Evolutionary conservation across 2,888 invertebrate genomes (phyloP), one percentile per base, ranked within the genome.

Genomic region (Thelaira solivaga): DNA sequence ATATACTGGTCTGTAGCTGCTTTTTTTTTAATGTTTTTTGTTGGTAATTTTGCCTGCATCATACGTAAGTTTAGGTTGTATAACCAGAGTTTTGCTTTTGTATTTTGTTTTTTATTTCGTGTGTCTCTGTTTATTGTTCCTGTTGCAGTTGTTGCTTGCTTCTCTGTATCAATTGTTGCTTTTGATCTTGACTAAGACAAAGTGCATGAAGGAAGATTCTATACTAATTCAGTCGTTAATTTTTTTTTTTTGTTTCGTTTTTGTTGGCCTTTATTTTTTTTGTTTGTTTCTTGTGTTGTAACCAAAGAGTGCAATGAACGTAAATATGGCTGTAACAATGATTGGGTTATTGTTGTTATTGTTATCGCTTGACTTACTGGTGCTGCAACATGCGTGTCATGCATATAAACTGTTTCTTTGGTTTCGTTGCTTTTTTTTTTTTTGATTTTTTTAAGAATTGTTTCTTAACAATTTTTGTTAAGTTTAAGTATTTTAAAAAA

Each of bases 261-360:
- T 51, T 26, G 16, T 65, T 41, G 47, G 24, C 5, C n/a, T 13
- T 36, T 55, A n/a, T 24, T 62, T 16, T 43, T 16, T 1, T 45
- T 10, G 10, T 65, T 53, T 39, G 16, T 39, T 39, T 16, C 34
- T 47, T 10, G 16, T 18, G 18, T 24, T 26, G 11, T n/a, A 47
- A 51, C 24, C 59, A 53, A 57, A 77, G 73, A 80, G 81, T 81
- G 81, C 81, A 81, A 81, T 81, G 81, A 77, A 81, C 81, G 81
- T 53, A 43, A 64, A 47, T 59, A 49, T 73, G 73, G 55, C 62
- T 68, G 29, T 39, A 64, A 26, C 55, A 45, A 62, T 73, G 72
- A 68, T 43, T 73, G 73, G 47, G 36, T 62, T 65, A 62, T 62
- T 61, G 69, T 34, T 64, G n/a, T 47, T 36, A 29, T 34, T 59